Base-by-base conservation (phyloP, 2,113 vertebrate genomes). In the Peucedramus taeniatus region DNA sequence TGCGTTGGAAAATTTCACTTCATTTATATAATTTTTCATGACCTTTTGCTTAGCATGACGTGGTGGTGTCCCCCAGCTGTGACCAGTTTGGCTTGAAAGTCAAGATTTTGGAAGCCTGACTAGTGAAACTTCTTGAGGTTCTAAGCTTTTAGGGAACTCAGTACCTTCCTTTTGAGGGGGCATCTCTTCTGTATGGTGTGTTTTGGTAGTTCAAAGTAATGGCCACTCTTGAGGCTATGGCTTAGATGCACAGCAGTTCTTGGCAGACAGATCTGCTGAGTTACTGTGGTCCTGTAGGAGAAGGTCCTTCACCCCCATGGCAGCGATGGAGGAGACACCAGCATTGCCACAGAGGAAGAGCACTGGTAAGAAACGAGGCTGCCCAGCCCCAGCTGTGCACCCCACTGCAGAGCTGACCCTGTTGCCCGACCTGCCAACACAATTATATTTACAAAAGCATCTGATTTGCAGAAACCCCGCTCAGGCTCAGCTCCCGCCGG, bases 61-160 rank as follows among this genome's bases (percentile, higher is more conserved):
- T 45, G 47, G 21, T 61, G 39, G 1, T 95, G 84, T 93, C 50
- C 89, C 86, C 51, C 57, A 16, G 53, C 70, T 15, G 4, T 71
- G 72, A 86, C 94, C 3, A 9, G 88, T 92, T 96, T 88, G 87
- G 70, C 90, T 90, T 85, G 90, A 97, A 96, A 96, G 79, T 84
- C 86, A 92, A 78, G 83, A 71, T 96, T 92, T 94, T 83, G 57
- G 50, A 94, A 90, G 79, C 45, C 6, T 5, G 18, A 22, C 53
- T 80, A 39, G 59, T 33, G 45, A 71, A 92, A 66, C 8, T 15
- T 61, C 40, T 70, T 12, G 76, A 82, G 90, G 74, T 64, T 79
- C 60, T 27, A 47, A 40, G 42, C 33, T 40, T n/a, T 12, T 40
- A 83, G 51, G 35, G 39, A 84, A n/a, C 39, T 42, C 7, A 7